Evolutionary conservation across 2,888 invertebrate species (phyloP).

Genomic region (Mimachlamys varia): DNA sequence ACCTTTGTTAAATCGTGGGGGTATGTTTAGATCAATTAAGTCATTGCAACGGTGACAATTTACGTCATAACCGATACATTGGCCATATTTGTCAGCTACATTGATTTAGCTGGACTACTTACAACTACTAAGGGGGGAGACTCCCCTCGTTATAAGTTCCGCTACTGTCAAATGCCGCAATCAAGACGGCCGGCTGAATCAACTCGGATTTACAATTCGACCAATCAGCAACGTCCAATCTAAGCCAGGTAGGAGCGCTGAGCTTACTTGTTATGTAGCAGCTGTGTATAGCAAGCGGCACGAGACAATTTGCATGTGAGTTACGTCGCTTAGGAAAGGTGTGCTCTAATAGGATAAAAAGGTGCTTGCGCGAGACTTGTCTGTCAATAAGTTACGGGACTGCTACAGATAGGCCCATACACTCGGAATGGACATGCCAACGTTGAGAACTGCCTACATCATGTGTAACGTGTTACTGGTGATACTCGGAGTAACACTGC

Average conservation of each 20-base stretch:
- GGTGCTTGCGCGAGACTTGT: neutral
- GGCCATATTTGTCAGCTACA: neutral
- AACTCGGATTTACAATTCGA: neutral
- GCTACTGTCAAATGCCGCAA: constrained; percentile 31
- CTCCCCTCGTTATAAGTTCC: neutral
- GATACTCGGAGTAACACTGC: neutral
- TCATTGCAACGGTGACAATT: neutral
- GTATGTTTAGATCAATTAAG: neutral
- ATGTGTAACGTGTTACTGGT: neutral
- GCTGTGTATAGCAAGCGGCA: neutral
- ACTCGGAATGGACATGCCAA: neutral
- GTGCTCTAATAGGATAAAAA: constrained; percentile 18
- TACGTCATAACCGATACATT: neutral
- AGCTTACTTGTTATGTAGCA: constrained; percentile 16
- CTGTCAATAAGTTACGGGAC: constrained; percentile 20
- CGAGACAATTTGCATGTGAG: neutral
- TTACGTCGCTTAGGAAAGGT: constrained; percentile 15
- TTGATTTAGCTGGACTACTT: constrained; percentile 14
- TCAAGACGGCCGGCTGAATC: constrained; percentile 18
- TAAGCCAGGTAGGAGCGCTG: neutral
- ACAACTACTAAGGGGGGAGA: neutral
- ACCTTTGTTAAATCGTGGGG: too few species aligned
- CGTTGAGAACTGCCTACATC: neutral
- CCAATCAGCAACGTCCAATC: neutral
- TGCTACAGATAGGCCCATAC: neutral